Base-by-base conservation (phyloP, 2,888 invertebrate genomes). In the Nymphalis polychloros region DNA sequence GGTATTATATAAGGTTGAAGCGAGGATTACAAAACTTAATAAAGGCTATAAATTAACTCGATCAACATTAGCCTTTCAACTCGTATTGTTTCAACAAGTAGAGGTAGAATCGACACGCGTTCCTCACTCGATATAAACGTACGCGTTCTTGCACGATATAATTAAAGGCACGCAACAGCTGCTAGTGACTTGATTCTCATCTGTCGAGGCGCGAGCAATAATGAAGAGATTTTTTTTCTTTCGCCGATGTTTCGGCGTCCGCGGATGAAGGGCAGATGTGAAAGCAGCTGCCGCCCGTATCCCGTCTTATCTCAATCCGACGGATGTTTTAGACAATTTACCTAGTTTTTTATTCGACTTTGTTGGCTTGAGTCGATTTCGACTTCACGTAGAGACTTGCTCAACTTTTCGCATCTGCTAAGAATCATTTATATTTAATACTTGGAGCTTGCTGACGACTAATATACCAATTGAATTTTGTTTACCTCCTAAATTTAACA, bases 221-320 rank as follows among this genome's bases (percentile, higher is more conserved):
- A 74, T 67, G 70, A 65, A 69, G 73, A 73, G 72, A 73, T 79
- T 78, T 79, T 78, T n/a, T 77, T 75, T 69, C 63, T 66, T 60
- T 62, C 61, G 67, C 27, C 68, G 59, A 63, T 68, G 82, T 81
- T 79, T 77, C 80, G 53, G 31, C 31, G 76, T 71, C 71, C 76
- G 79, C 75, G 82, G 82, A 83, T 81, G 80, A 80, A 79, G 80
- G 83, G 85, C 91, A 91, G 91, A 90, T 91, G 91, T 81, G 79
- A 79, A 74, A 77, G 84, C 91, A 92, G 89, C 92, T 91, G 92
- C 83, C 82, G 78, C 70, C 73, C 72, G 83, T 82, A 81, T 84
- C 77, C 76, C 81, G 75, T 81, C 84, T 84, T 88, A 87, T 88
- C 83, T 87, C 79, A 80, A 81, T 82, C 79, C 79, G 77, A 76